Percentiles rank a stretch among this genome's conserved stretches.
Conservation (phyloP, 2,888 invertebrate species). For the Hydraecia micacea region DNA sequence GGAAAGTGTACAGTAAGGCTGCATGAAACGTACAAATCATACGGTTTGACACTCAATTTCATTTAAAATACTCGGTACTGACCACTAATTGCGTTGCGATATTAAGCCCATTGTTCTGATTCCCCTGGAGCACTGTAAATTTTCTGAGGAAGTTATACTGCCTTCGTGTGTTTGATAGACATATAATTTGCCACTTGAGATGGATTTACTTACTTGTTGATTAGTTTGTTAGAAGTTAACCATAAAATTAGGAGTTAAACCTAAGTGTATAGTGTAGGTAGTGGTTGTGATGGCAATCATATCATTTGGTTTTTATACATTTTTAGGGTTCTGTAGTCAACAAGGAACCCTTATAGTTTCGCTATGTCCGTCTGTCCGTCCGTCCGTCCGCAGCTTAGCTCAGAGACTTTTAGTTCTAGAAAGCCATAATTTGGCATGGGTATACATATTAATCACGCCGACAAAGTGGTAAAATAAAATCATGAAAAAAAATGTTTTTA, state of each 20-base stretch:
- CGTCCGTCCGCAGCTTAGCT: no score
- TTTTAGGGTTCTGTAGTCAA: no score
- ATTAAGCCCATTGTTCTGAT: slow-evolving; percentile 30
- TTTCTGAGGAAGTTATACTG: slow-evolving; percentile 18
- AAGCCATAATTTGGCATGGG: no score
- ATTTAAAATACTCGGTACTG: slow-evolving; percentile 25
- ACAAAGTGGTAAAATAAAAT: no score
- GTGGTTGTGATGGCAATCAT: not conserved
- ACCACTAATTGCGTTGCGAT: slow-evolving; percentile 32
- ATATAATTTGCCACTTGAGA: slow-evolving; percentile 15
- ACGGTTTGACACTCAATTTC: slow-evolving; percentile 24
- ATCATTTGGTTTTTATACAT: not conserved
- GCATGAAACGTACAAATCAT: not conserved
- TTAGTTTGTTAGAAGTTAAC: not conserved
- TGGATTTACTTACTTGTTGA: not conserved
- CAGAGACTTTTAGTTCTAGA: no score
- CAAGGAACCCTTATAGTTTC: no score
- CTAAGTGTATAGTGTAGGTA: not conserved
- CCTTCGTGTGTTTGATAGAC: slow-evolving; percentile 9
- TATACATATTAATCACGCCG: no score
- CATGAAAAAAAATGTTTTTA: no score
- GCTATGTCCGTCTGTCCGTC: no score
- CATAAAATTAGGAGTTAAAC: not conserved
- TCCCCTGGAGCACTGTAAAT: slow-evolving; percentile 46
- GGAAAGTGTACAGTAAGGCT: not conserved